These are phyloP conservation scores for Polia nebulosa DNA, from an alignment of 2,888 invertebrate species.

Conservation along the genomic window DNA sequence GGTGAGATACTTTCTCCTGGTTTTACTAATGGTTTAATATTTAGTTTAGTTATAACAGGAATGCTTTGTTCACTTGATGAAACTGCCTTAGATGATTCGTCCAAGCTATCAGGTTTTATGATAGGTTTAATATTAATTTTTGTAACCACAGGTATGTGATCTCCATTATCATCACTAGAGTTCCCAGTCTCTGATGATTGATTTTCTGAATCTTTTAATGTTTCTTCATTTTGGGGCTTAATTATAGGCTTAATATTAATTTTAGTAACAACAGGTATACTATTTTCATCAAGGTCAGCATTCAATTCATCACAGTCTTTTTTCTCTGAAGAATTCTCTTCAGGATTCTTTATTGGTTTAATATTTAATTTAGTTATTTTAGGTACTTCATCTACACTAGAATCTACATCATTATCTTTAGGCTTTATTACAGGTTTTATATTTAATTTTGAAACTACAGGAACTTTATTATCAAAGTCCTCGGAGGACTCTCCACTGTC, in stretches of 20 bases:
- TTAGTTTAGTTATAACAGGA: slow-evolving; percentile 85
- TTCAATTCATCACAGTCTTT: slow-evolving; percentile 87
- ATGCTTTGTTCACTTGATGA: slow-evolving; percentile 76
- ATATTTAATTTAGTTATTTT: slow-evolving; percentile 90
- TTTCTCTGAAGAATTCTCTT: slow-evolving; percentile 82
- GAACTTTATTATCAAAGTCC: slow-evolving; percentile 83
- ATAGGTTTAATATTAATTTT: slow-evolving; percentile 92
- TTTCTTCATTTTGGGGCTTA: slow-evolving; percentile 85
- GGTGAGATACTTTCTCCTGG: slow-evolving; percentile 78
- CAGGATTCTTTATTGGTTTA: slow-evolving; percentile 89
- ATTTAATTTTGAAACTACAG: slow-evolving; percentile 90
- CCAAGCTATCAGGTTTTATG: slow-evolving; percentile 80
- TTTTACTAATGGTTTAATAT: slow-evolving; percentile 85
- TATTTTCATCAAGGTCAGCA: slow-evolving; percentile 82
- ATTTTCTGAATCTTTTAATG: slow-evolving; percentile 84
- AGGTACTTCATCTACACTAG: slow-evolving; percentile 87
- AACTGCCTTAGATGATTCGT: slow-evolving; percentile 73
- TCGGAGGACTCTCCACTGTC: slow-evolving; percentile 79
- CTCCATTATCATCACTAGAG: slow-evolving; percentile 88
- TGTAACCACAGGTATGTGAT: slow-evolving; percentile 87
- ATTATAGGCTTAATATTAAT: slow-evolving; percentile 91
- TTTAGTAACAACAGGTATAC: slow-evolving; percentile 89
- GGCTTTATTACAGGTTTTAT: slow-evolving; percentile 89
- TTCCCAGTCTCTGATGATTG: slow-evolving; percentile 87
- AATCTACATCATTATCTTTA: slow-evolving; percentile 87